Percentiles rank a stretch among this genome's conserved stretches.
phyloP scores from a whole-genome alignment of 2,797 vertebrate species.

The Carduelis carduelis region DNA sequence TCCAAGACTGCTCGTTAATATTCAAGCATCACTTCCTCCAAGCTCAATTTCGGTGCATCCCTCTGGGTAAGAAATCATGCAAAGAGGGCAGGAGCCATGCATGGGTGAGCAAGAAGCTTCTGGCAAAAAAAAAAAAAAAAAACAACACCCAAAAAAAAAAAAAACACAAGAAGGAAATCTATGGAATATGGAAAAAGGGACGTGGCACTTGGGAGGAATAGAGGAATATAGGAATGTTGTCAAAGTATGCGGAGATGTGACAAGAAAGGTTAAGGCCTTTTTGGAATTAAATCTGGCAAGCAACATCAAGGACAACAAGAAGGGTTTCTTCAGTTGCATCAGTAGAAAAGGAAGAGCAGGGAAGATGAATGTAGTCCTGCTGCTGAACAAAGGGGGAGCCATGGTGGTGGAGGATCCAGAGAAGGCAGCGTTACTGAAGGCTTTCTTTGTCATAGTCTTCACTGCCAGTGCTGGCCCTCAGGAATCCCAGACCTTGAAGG shows the following conservation, averaged over 20 bases:
- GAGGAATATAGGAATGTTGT: neutral
- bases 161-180: neutral
- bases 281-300: neutral
- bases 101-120: neutral
- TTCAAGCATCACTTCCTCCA: neutral
- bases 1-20: neutral
- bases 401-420: neutral
- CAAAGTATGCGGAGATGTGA: neutral
- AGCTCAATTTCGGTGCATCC: neutral
- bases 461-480: neutral
- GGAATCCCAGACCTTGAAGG: neutral
- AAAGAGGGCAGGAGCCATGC: neutral
- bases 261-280: neutral
- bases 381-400: neutral
- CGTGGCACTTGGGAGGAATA: neutral
- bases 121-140: neutral
- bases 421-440: neutral
- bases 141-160: no score
- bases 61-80: neutral
- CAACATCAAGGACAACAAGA: neutral
- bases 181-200: neutral
- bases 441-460: neutral
- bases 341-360: neutral
- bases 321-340: neutral
- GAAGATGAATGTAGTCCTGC: fast-evolving